Conservation (phyloP, 2,888 invertebrate genomes). For the Caenorhabditis wallacei region DNA sequence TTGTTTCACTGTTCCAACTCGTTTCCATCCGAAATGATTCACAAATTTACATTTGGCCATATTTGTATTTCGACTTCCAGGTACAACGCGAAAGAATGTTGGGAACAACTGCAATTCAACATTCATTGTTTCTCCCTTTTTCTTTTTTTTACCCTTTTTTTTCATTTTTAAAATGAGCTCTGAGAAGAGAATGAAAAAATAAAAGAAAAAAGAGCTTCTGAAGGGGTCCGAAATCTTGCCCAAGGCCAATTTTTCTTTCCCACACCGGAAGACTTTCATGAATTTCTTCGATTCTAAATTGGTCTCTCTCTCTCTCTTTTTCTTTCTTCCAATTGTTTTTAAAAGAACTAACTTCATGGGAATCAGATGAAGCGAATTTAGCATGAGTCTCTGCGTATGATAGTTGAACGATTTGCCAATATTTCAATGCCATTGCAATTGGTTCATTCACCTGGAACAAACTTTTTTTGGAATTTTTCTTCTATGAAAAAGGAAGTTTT, state of each 20-base stretch:
- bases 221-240: conserved; percentile 43
- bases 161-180: conserved; percentile 46
- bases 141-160: conserved; percentile 1
- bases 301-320: conserved; percentile 5
- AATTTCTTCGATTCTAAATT: conserved; percentile 46
- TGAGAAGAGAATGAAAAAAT: conserved; percentile 2
- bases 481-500: not conserved
- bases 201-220: conserved; percentile 36
- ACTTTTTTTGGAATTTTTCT: not conserved
- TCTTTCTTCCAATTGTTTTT: too few relatives aligned
- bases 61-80: conserved; percentile 80
- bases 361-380: conserved; percentile 81
- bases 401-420: conserved; percentile 93
- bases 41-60: conserved; percentile 88
- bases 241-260: conserved; percentile 61
- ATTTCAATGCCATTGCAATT: conserved; percentile 86
- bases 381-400: conserved; percentile 83
- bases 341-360: conserved; percentile 72
- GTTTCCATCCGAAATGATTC: conserved; percentile 95
- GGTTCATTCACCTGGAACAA: conserved; percentile 80
- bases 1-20: conserved; percentile 97
- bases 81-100: conserved; percentile 82
- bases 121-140: conserved; percentile 57
- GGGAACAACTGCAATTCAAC: conserved; percentile 78
- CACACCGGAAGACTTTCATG: conserved; percentile 63